Percentiles rank a stretch among this genome's conserved stretches.
Conservation (phyloP, 2,888 invertebrate species). For the Drosophila paracracens region DNA sequence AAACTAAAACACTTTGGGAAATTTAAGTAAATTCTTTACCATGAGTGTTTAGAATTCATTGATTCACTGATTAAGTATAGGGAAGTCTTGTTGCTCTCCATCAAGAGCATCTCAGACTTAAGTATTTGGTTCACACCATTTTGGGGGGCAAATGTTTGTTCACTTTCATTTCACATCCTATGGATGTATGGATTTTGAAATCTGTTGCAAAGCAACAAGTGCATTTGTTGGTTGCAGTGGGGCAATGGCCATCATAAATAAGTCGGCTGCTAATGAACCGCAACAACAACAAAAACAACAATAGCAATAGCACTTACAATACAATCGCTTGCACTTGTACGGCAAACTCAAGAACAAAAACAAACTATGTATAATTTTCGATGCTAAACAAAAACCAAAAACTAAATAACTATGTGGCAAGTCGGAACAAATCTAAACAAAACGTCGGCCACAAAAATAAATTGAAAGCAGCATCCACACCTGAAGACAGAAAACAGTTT, state of each 20-base stretch:
- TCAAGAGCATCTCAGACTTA: slow-evolving; percentile 6
- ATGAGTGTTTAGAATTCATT: background rate
- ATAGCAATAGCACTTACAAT: slow-evolving; percentile 55
- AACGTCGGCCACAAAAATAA: slow-evolving; percentile 44
- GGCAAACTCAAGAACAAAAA: slow-evolving; percentile 63
- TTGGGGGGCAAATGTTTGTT: slow-evolving; percentile 31
- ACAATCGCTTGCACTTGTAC: slow-evolving; percentile 70
- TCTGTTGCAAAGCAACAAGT: slow-evolving; percentile 69
- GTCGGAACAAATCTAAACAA: slow-evolving; percentile 65
- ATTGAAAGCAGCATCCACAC: slow-evolving; percentile 57
- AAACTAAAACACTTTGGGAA: background rate
- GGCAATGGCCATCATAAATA: slow-evolving; percentile 68
- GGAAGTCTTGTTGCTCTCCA: slow-evolving; percentile 9
- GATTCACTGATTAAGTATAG: background rate
- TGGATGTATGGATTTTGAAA: slow-evolving; percentile 35
- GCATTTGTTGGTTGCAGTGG: slow-evolving; percentile 56
- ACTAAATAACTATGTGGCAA: slow-evolving; percentile 56
- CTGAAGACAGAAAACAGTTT: slow-evolving; percentile 46
- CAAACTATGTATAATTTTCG: slow-evolving; percentile 56
- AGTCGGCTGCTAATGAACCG: slow-evolving; percentile 61
- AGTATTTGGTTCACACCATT: slow-evolving; percentile 37
- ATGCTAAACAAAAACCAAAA: slow-evolving; percentile 61
- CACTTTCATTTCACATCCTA: slow-evolving; percentile 43
- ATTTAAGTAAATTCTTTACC: background rate
- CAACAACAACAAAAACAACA: slow-evolving; percentile 29